phyloP scores from a whole-genome alignment of 1,140 invertebrate genomes.

The Pseudomyrmex gracilis region DNA sequence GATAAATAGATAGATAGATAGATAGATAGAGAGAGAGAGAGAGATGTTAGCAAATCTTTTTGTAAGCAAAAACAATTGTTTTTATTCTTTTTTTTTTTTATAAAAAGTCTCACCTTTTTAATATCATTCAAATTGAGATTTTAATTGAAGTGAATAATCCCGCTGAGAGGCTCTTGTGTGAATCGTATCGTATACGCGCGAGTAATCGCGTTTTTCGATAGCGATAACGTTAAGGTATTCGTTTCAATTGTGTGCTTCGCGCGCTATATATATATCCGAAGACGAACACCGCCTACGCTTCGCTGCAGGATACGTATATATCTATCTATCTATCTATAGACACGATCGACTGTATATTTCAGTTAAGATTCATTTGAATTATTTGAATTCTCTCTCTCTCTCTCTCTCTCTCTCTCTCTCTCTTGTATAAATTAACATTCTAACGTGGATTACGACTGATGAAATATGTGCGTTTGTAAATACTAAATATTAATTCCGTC shows the following conservation, averaged over 20 bases:
- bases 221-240: background rate
- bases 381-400: background rate
- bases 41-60: background rate
- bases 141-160: background rate
- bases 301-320: background rate
- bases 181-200: background rate
- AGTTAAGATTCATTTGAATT: background rate
- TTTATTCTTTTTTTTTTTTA: background rate
- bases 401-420: no score
- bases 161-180: no score
- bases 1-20: no score
- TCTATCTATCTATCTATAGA: background rate
- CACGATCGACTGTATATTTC: background rate
- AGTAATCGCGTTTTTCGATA: no score
- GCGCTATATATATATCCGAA: background rate
- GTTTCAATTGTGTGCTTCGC: background rate
- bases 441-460: background rate
- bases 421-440: no score
- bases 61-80: background rate
- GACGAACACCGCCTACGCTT: background rate
- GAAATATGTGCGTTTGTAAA: background rate
- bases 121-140: background rate
- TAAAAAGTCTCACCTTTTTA: background rate
- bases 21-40: no score
- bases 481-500: constrained; percentile 3